Evolutionary conservation across 2,113 vertebrate species (phyloP).

Genomic region (Rhodinocichla rosea): DNA sequence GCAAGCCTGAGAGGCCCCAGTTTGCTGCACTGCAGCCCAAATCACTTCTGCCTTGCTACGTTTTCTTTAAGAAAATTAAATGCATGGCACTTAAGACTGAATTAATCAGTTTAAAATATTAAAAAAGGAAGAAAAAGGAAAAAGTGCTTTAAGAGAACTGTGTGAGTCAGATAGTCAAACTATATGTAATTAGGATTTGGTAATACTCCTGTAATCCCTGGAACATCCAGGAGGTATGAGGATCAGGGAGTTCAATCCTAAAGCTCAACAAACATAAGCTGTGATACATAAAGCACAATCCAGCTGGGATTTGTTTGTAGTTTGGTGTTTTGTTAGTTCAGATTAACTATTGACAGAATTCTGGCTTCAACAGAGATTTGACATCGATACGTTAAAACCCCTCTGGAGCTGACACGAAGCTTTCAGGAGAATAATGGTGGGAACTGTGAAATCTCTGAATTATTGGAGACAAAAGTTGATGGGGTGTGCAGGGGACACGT

Average conservation of each 20-base stretch:
- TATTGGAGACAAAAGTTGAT: neutral
- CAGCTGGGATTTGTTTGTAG: constrained; percentile 33
- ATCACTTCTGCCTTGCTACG: neutral
- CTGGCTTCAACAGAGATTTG: constrained; percentile 16
- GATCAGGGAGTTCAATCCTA: constrained; percentile 62
- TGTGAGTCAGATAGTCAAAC: constrained; percentile 61
- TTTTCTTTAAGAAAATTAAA: neutral
- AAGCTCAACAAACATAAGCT: constrained; percentile 69
- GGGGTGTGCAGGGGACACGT: neutral
- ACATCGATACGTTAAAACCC: constrained; percentile 44
- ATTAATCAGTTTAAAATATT: constrained; percentile 68
- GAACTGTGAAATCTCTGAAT: neutral
- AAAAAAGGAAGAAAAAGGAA: neutral
- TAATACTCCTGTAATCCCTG: constrained; percentile 75
- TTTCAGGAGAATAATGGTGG: neutral
- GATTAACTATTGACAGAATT: constrained; percentile 59
- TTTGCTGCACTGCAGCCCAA: neutral
- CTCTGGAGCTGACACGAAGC: constrained; percentile 12
- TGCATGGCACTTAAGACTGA: neutral
- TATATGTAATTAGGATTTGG: constrained; percentile 69
- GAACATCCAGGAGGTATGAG: constrained; percentile 62
- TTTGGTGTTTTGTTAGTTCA: constrained; percentile 40
- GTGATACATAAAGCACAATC: constrained; percentile 33
- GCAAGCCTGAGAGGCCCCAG: neutral
- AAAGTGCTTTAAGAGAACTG: constrained; percentile 60